These are phyloP conservation scores for Trichechus manatus DNA, from an alignment of 2,113 vertebrate species.

Conservation along the genomic window DNA sequence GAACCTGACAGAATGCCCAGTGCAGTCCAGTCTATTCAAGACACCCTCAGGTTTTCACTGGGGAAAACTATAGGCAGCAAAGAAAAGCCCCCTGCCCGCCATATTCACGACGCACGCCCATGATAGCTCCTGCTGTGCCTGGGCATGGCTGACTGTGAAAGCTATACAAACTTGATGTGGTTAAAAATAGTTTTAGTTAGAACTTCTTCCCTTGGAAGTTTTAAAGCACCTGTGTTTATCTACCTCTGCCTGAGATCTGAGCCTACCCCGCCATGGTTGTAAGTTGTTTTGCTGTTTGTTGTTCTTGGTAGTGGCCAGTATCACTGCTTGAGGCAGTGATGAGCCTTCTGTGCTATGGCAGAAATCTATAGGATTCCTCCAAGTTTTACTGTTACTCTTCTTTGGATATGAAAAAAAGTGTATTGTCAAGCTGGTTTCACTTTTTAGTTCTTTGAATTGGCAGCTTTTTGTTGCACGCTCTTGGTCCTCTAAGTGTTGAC, in stretches of 20 bases:
- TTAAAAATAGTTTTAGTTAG: slow-evolving; percentile 62
- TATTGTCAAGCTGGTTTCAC: not conserved
- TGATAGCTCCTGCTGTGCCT: not conserved
- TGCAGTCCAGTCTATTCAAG: not conserved
- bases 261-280: not conserved
- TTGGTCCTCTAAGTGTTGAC: slow-evolving; percentile 12
- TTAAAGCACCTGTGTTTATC: slow-evolving; percentile 43
- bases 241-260: not conserved
- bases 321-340: not conserved
- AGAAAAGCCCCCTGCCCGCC: not conserved
- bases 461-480: not conserved
- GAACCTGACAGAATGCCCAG: not conserved
- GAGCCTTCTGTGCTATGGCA: not conserved
- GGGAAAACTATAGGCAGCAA: not conserved
- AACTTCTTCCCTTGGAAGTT: not conserved
- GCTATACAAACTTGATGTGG: not conserved
- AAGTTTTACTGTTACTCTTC: not conserved
- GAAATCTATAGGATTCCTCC: not conserved
- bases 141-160: not conserved
- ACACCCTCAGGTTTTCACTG: not conserved
- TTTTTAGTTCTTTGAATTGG: not conserved
- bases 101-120: not conserved
- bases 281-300: not conserved
- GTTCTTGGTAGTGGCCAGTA: not conserved
- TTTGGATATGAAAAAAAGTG: not conserved